Base-by-base conservation (phyloP, 2,888 invertebrate genomes). In the Rhagonycha fulva region DNA sequence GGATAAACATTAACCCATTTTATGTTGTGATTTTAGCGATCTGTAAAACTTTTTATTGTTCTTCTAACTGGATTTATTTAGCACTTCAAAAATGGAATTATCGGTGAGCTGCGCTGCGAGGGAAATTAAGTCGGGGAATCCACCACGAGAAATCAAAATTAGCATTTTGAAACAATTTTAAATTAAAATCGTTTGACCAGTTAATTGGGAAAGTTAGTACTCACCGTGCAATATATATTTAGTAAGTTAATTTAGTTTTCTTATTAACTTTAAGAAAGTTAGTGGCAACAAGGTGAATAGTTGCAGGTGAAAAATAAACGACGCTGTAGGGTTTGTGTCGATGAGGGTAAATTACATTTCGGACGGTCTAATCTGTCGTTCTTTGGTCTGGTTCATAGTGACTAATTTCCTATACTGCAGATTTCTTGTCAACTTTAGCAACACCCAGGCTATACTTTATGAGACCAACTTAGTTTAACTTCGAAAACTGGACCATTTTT, bases 251-350 rank as follows among this genome's bases (percentile, higher is more conserved):
- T 19, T 19, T 32, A 14, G 30, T 19, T 32, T 68, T 30, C 68
- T 32, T 32, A 68, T 68, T 68, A 68, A 68, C 30, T 32, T 30
- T 14, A 14, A 14, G 30, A 30, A 68, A 68, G 32, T 19, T 68
- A 68, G 32, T 11, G 30, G 30, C 68, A 32, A 68, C 30, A 68
- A 14, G 11, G 68, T 14, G 32, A 68, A 70, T 70, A 70, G 61
- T 32, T 47, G 24, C 75, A 75, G 75, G 75, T 75, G 75, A 75
- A 75, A 75, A 75, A 75, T 75, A 76, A 75, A 66, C 72, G 60
- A 63, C 63, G 72, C 24, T 61, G 30, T 72, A 24, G 23, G 69
- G 70, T 69, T 72, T 73, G 76, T 76, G 60, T 62, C 70, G 72
- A 76, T 72, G 70, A 72, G 70, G 70, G 70, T 69, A 73, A 76